Percentiles rank a stretch among this genome's conserved stretches.
Conservation (phyloP, 2,797 vertebrate species). For the Mormyrops boulengeri region DNA sequence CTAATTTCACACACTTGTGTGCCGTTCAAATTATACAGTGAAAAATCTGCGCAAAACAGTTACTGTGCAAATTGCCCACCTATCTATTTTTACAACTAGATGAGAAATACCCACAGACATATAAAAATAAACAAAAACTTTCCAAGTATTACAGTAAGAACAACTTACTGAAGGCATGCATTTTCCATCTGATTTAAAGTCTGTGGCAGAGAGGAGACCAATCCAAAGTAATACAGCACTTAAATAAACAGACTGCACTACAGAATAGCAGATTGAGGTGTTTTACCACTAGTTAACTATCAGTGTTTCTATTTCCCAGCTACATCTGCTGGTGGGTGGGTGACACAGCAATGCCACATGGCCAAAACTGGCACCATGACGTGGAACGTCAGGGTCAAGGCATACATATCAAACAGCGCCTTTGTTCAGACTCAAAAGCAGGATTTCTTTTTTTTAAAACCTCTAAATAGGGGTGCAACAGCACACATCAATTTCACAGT, state of each 20-base stretch:
- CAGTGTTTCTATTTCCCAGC: background rate
- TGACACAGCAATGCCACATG: background rate
- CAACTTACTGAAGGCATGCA: background rate
- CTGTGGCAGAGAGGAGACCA: background rate
- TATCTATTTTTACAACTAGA: background rate
- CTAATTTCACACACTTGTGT: background rate
- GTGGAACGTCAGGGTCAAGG: background rate
- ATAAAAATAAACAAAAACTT: background rate
- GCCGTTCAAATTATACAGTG: background rate
- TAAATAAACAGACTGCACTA: background rate
- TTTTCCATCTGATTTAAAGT: background rate
- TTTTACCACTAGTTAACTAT: background rate
- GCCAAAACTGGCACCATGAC: background rate
- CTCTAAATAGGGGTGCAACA: background rate
- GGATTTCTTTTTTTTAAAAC: background rate
- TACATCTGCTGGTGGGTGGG: background rate
- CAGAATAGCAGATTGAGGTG: background rate
- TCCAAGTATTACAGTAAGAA: background rate
- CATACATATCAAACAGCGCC: background rate
- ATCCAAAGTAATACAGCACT: background rate
- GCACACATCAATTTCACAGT: background rate
- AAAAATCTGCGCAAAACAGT: background rate
- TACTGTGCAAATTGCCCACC: background rate
- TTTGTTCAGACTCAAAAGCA: background rate
- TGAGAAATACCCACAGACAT: background rate